phyloP scores from a whole-genome alignment of 92 coral and sea anemone genomes.

The Montipora capitata region DNA sequence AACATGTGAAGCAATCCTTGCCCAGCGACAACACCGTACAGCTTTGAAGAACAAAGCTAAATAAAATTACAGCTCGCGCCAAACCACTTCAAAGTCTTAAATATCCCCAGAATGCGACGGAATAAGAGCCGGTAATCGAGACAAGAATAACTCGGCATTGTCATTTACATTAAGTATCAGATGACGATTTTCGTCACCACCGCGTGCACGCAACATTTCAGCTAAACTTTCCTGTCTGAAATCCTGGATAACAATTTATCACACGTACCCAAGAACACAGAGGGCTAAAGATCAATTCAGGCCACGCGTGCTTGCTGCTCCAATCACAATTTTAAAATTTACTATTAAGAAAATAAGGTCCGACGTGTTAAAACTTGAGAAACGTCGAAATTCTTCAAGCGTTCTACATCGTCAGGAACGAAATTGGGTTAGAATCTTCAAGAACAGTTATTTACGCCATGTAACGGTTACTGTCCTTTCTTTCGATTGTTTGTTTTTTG shows the following conservation, averaged over 20 bases:
- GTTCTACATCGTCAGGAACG: too few species aligned
- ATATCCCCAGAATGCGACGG: conserved; percentile 3
- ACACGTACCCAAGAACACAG: background rate
- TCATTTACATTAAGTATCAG: conserved; percentile 19
- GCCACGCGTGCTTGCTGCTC: background rate
- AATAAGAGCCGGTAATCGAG: conserved; percentile 33
- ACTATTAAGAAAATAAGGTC: background rate
- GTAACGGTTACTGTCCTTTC: too few species aligned
- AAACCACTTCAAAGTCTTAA: background rate
- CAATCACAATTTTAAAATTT: background rate
- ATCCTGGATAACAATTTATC: background rate
- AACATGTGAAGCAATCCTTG: background rate
- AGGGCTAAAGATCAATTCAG: background rate
- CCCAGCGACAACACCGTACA: background rate
- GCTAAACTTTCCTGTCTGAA: background rate
- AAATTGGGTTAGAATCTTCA: too few species aligned
- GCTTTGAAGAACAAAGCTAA: background rate
- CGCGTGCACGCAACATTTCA: background rate
- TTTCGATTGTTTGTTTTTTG: too few species aligned
- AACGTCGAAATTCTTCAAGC: too few species aligned
- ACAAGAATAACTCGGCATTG: background rate
- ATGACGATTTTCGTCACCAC: conserved; percentile 25
- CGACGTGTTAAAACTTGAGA: background rate
- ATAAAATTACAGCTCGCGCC: background rate
- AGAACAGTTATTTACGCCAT: too few species aligned